Percentiles rank a stretch among this genome's conserved stretches.
These are phyloP conservation scores for Notodonta ziczac DNA, from an alignment of 2,888 invertebrate genomes.

Conservation along the genomic window DNA sequence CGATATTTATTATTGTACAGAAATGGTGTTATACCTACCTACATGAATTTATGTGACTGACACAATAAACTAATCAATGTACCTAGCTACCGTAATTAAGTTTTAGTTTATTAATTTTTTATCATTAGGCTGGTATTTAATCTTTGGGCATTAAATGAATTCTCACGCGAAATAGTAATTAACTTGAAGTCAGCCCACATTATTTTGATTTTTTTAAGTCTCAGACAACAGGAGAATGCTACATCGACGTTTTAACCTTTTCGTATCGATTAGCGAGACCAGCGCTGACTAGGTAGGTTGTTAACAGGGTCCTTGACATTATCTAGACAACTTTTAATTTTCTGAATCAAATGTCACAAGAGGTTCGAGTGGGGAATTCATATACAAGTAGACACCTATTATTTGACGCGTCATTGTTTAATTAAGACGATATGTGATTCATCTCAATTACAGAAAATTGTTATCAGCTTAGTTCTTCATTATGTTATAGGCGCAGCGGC, in stretches of 20 bases:
- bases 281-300: conserved; percentile 21
- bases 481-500: background rate
- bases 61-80: too few species aligned
- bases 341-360: conserved; percentile 38
- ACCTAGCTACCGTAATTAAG: too few species aligned
- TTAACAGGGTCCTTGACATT: conserved; percentile 51
- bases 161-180: conserved; percentile 1
- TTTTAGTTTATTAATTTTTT: too few species aligned
- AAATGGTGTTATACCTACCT: too few species aligned
- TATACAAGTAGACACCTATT: background rate
- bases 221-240: conserved; percentile 10
- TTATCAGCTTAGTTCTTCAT: background rate
- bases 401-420: background rate
- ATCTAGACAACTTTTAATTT: conserved; percentile 48
- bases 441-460: too few species aligned
- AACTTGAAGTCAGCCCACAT: conserved; percentile 5
- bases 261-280: conserved; percentile 32
- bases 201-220: background rate
- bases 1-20: too few species aligned
- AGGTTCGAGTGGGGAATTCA: conserved; percentile 8
- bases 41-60: too few species aligned
- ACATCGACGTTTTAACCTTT: conserved; percentile 34
- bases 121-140: background rate
- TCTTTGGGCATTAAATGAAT: background rate
- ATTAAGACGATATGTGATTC: background rate